These are phyloP conservation scores for Stictonetta naevosa DNA, from an alignment of 2,113 vertebrate genomes.

Conservation along the genomic window DNA sequence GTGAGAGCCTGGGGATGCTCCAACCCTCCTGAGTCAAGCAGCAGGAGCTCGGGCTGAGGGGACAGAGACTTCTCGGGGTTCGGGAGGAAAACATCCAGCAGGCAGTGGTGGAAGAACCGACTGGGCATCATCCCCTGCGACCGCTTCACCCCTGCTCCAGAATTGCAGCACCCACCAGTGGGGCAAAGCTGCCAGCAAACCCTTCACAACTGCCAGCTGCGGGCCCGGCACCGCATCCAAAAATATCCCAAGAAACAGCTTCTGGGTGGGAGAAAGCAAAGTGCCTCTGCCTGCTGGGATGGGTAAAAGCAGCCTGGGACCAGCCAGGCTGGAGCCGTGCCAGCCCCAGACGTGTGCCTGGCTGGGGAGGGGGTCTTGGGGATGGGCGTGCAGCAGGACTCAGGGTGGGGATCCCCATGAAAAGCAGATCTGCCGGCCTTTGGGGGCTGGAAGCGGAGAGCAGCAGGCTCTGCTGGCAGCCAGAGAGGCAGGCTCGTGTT, in stretches of 20 bases:
- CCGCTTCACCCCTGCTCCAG: not conserved
- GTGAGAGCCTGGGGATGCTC: not conserved
- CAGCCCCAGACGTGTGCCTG: accelerated
- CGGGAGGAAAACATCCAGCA: not conserved
- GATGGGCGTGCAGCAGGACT: not conserved
- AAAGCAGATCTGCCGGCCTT: not conserved
- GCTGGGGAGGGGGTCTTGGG: not conserved
- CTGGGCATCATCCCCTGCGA: not conserved
- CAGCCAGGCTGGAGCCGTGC: not conserved
- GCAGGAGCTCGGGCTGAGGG: not conserved
- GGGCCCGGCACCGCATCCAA: accelerated
- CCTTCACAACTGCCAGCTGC: not conserved
- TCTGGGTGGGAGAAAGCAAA: not conserved
- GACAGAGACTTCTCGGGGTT: not conserved
- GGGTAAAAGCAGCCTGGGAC: accelerated
- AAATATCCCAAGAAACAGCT: not conserved
- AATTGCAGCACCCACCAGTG: accelerated
- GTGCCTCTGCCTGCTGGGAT: accelerated
- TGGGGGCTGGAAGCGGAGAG: not conserved
- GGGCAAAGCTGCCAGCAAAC: not conserved
- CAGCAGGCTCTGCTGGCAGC: not conserved
- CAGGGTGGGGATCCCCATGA: not conserved
- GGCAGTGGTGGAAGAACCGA: accelerated
- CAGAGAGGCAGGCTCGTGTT: accelerated
- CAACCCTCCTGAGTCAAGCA: not conserved